These are phyloP conservation scores for Olivierus martensii DNA, from an alignment of 1,140 invertebrate genomes.

Conservation along the genomic window DNA sequence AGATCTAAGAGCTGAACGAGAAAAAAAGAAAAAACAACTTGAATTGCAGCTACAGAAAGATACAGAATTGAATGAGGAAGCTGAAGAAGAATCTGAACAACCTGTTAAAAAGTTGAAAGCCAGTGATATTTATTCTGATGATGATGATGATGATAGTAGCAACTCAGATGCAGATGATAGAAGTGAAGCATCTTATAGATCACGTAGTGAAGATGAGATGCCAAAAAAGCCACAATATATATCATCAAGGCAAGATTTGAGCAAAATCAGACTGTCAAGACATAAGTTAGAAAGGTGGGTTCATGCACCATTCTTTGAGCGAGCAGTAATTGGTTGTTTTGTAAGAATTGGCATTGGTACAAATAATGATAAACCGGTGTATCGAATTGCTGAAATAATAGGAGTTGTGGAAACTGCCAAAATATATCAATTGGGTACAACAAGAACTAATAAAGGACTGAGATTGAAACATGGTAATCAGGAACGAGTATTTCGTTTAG, in stretches of 20 bases:
- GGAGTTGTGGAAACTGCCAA: conserved; percentile 92
- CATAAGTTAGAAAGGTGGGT: conserved; percentile 89
- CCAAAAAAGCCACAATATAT: conserved; percentile 36
- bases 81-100: conserved; percentile 21
- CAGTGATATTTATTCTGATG: conserved; percentile 89
- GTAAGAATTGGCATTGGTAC: conserved; percentile 93
- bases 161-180: conserved; percentile 18
- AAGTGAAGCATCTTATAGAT: conserved; percentile 18
- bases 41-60: conserved; percentile 33
- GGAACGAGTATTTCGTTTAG: conserved; percentile 82
- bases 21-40: conserved; percentile 50
- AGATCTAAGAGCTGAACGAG: conserved; percentile 69
- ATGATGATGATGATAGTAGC: conserved; percentile 40
- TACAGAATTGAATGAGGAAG: conserved; percentile 37
- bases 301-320: conserved; percentile 87
- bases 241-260: conserved; percentile 62
- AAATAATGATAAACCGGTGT: conserved; percentile 73
- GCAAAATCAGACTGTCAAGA: conserved; percentile 74
- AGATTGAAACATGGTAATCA: conserved; percentile 63
- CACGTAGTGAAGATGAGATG: conserved; percentile 17
- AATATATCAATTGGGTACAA: conserved; percentile 82
- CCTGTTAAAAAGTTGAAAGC: conserved; percentile 61
- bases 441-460: conserved; percentile 80
- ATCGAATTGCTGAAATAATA: conserved; percentile 84
- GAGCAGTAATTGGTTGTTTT: conserved; percentile 81